Conservation (phyloP, 2,888 invertebrate species). For the Listrodromus nycthemerus region DNA sequence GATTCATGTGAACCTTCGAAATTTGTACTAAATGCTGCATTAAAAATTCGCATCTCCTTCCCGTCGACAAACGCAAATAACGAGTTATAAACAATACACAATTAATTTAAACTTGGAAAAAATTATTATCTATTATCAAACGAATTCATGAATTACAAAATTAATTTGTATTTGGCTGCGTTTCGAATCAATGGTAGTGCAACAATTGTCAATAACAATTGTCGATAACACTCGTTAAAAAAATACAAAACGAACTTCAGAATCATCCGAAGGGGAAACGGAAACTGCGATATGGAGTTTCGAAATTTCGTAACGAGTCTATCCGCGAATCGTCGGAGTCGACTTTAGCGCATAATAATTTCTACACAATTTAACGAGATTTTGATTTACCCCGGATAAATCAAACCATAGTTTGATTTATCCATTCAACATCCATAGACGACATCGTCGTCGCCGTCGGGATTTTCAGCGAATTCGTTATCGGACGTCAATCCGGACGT, state of each 20-base stretch:
- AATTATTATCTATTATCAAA: not conserved
- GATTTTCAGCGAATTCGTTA: conserved; percentile 15
- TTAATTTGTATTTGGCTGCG: not conserved
- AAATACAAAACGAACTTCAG: not conserved
- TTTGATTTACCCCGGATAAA: not conserved
- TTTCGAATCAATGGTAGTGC: not conserved
- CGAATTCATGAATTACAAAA: not conserved
- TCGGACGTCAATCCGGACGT: conserved; percentile 18
- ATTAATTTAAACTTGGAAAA: too few species aligned
- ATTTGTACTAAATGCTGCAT: too few species aligned
- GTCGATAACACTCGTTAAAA: not conserved
- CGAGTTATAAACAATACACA: too few species aligned
- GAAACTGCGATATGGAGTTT: not conserved
- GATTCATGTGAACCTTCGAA: too few species aligned
- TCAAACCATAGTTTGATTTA: not conserved
- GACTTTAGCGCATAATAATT: not conserved
- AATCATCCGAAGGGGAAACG: too few species aligned
- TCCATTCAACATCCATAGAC: not conserved
- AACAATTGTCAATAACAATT: not conserved
- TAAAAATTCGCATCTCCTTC: too few species aligned
- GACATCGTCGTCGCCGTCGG: conserved; percentile 19
- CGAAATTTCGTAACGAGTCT: not conserved
- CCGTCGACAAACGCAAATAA: too few species aligned
- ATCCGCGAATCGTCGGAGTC: not conserved
- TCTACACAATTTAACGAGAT: not conserved